Evolutionary conservation across 2,888 invertebrate species (phyloP).

Genomic region (Helobdella robusta): DNA sequence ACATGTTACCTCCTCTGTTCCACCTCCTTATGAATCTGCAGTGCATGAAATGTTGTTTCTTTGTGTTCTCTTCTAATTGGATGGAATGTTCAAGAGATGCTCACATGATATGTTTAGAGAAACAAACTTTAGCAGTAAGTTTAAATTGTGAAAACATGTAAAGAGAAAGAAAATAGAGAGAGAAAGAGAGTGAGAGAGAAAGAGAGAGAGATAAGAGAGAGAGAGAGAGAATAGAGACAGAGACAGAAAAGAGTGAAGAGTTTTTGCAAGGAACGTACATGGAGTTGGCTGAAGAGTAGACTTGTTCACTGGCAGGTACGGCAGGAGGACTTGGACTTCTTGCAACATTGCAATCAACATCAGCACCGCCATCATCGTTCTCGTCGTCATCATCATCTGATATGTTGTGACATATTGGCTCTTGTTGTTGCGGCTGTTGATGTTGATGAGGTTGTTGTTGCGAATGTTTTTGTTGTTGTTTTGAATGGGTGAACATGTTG

Average conservation of each 20-base stretch:
- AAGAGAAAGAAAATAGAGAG: too few relatives aligned
- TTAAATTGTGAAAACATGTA: too few relatives aligned
- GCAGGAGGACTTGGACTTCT: slow-evolving; percentile 65
- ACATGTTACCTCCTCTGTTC: slow-evolving; percentile 90
- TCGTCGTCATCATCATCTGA: slow-evolving; percentile 41
- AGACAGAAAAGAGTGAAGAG: background rate
- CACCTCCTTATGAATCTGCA: slow-evolving; percentile 78
- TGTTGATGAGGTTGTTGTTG: slow-evolving; percentile 5
- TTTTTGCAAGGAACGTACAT: slow-evolving; percentile 14
- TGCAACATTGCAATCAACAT: slow-evolving; percentile 46
- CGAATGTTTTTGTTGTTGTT: too few relatives aligned
- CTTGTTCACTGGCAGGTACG: slow-evolving; percentile 84
- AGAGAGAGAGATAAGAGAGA: background rate
- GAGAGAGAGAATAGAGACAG: background rate
- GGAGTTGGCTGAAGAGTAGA: slow-evolving; percentile 50
- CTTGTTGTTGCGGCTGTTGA: slow-evolving; percentile 7
- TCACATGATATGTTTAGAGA: too few relatives aligned
- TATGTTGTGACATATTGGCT: slow-evolving; percentile 21
- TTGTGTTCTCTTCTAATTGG: too few relatives aligned
- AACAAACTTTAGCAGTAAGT: too few relatives aligned
- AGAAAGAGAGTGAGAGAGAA: too few relatives aligned
- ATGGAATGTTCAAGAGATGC: too few relatives aligned
- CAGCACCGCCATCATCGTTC: too few relatives aligned
- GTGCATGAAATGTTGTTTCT: too few relatives aligned
- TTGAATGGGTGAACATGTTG: too few relatives aligned